phyloP scores from a whole-genome alignment of 2,888 invertebrate genomes.

The Lepas anatifera region DNA sequence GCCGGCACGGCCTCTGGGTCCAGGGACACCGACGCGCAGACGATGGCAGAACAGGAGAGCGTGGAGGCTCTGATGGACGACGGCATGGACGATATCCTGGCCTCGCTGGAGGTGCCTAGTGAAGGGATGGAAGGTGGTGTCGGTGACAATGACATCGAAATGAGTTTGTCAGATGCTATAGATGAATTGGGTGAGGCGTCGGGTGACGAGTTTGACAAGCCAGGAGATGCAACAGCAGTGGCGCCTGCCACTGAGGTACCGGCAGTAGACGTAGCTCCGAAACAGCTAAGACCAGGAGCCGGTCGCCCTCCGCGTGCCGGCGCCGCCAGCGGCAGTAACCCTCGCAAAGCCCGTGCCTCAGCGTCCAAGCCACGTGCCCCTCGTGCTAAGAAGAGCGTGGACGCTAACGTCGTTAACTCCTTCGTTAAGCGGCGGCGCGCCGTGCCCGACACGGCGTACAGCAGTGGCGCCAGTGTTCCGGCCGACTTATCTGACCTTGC shows the following conservation, averaged over 20 bases:
- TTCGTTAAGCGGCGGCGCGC: not conserved
- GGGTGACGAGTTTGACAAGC: no score
- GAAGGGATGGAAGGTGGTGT: no score
- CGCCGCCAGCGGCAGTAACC: not conserved
- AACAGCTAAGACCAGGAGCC: not conserved
- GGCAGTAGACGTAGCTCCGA: no score
- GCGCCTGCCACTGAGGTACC: not conserved
- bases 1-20: not conserved
- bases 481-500: not conserved
- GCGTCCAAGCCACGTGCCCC: no score
- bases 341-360: no score
- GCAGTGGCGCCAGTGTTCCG: not conserved
- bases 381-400: not conserved
- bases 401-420: not conserved
- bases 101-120: no score
- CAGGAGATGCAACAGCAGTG: not conserved
- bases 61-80: not conserved
- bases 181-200: no score
- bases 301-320: not conserved
- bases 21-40: not conserved
- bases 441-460: not conserved
- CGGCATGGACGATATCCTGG: not conserved
- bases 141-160: no score
- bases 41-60: not conserved
- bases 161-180: no score